Conservation (phyloP, 2,113 vertebrate genomes). For the Petromus typicus region DNA sequence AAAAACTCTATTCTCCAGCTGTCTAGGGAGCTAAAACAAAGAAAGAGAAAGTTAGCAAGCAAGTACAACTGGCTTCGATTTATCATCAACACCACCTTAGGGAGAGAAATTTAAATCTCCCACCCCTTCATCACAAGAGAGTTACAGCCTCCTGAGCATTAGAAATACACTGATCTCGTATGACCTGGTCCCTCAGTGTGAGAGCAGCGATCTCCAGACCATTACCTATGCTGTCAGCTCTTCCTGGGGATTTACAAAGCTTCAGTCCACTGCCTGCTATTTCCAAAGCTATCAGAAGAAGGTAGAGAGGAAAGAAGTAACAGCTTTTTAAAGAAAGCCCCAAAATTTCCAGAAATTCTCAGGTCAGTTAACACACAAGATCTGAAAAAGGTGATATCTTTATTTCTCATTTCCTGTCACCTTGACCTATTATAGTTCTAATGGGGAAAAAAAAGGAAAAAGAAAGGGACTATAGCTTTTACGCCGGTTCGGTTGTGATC, state of each 20-base stretch:
- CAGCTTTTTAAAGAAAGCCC: background rate
- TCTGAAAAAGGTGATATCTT: background rate
- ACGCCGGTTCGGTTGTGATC: background rate
- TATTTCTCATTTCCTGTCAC: background rate
- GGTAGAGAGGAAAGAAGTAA: background rate
- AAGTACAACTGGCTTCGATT: background rate
- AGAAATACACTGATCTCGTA: background rate
- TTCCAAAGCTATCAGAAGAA: background rate
- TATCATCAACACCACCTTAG: background rate
- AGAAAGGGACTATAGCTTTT: background rate
- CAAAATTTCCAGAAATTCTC: background rate
- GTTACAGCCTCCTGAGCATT: background rate
- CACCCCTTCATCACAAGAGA: background rate
- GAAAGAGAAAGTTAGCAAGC: background rate
- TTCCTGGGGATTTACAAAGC: slow-evolving; percentile 30
- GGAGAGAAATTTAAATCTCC: background rate
- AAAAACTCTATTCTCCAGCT: background rate
- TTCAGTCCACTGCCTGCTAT: background rate
- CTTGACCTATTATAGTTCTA: background rate
- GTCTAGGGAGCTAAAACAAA: background rate
- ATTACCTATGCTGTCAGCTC: background rate
- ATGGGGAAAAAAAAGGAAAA: background rate
- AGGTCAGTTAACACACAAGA: background rate
- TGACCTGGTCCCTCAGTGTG: background rate
- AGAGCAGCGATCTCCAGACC: background rate